Base-by-base conservation (phyloP, 2,888 invertebrate genomes). In the Caenorhabditis sp. region DNA sequence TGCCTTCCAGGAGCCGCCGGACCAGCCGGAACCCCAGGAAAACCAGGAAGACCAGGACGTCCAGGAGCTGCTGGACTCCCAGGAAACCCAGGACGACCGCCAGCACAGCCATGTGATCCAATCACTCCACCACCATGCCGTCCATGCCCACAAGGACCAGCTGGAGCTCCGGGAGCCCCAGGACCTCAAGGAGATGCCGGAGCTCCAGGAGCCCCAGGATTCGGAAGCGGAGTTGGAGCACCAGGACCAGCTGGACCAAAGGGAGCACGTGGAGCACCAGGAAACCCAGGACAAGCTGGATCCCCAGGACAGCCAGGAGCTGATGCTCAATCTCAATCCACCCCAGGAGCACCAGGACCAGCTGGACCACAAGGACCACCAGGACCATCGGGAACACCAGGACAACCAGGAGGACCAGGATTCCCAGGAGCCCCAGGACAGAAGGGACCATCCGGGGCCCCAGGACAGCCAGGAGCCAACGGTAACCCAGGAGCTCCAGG, bases 1-100 rank as follows among this genome's bases (percentile, higher is more conserved):
- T 90, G 90, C 79, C 86, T 90, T 58, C 87, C 87, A 51, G 87
- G 87, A 80, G 70, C 87, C 12, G 79, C 87, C 54, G 87, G 87
- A 64, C 84, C 87, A 49, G 85, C 81, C 24, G 87, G 87, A 82
- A 80, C 80, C 8, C 85, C 87, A 58, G 87, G 87, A 85, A 85
- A 82, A 26, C 87, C 87, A 68, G 87, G 87, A 82, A 69, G 87
- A 56, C 80, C 86, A 63, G 83, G 85, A 81, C 63, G 82, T 31
- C 81, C 74, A 69, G 88, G 88, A 77, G 84, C 87, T 49, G 86
- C 88, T 51, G 88, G 88, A 82, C 81, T 82, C 44, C 88, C 88
- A 58, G 88, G 88, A 75, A 85, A 84, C 63, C 85, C 85, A 58
- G 87, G 88, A 66, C 74, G 82, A 56, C 84, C 86, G 54, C 80